Conservation (phyloP, 2,888 invertebrate genomes). For the Baccha elongata region DNA sequence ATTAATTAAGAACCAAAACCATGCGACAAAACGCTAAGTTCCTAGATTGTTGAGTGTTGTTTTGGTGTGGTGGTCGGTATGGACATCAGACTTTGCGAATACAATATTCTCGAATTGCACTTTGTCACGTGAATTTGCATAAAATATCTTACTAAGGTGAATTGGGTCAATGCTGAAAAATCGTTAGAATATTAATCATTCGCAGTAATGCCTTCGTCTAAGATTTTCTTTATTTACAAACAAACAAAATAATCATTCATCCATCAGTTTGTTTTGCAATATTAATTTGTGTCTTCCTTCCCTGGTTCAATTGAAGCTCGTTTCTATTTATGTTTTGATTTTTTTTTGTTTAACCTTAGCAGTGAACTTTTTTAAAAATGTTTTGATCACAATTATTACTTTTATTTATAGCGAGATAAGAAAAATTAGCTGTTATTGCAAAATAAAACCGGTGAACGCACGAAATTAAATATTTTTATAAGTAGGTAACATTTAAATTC, state of each 20-base stretch:
- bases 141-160: conserved; percentile 28
- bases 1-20: neutral
- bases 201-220: neutral
- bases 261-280: neutral
- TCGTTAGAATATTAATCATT: conserved; percentile 34
- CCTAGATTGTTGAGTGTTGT: neutral
- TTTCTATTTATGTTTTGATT: neutral
- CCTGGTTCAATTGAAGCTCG: neutral
- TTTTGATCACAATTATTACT: neutral
- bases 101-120: neutral
- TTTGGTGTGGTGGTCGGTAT: neutral
- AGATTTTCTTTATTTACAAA: neutral
- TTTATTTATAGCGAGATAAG: neutral
- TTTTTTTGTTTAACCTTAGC: conserved; percentile 5
- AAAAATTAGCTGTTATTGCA: neutral
- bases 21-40: neutral
- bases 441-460: neutral
- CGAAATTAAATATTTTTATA: too few relatives aligned
- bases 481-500: too few relatives aligned
- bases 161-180: conserved; percentile 52
- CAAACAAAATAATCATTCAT: neutral
- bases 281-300: neutral
- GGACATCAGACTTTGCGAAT: neutral
- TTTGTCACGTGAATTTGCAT: conserved; percentile 14
- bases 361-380: conserved; percentile 3